Evolutionary conservation across 2,888 invertebrate genomes (phyloP).

Genomic region (Germaria angustata): DNA sequence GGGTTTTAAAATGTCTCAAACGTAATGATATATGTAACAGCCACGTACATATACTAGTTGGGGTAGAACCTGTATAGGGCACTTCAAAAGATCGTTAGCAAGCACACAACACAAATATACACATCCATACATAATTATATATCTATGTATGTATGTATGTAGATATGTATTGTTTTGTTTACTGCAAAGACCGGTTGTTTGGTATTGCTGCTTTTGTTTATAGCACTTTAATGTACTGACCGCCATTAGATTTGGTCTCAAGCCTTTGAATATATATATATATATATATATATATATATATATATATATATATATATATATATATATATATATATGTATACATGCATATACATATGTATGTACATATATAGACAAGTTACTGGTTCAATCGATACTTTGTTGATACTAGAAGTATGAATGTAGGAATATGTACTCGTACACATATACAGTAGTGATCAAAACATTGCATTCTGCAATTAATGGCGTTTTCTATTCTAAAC

Average conservation of each 20-base stretch:
- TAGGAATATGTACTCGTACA: neutral
- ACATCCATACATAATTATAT: neutral
- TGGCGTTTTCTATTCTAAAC: too few species aligned
- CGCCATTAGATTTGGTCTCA: constrained; percentile 33
- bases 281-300: neutral
- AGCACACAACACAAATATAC: neutral
- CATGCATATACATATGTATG: neutral
- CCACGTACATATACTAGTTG: neutral
- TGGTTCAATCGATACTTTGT: constrained; percentile 6
- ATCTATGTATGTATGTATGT: neutral
- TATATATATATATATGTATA: too few species aligned
- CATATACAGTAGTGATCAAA: neutral
- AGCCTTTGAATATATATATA: neutral
- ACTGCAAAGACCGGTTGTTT: constrained; percentile 45
- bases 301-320: neutral
- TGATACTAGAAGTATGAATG: neutral
- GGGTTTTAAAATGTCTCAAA: neutral
- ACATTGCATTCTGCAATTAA: too few species aligned
- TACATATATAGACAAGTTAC: neutral
- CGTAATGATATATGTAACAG: neutral
- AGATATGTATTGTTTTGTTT: constrained; percentile 23
- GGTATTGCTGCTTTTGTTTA: constrained; percentile 14
- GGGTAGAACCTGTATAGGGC: neutral
- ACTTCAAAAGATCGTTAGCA: neutral
- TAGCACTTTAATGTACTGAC: constrained; percentile 43